These are phyloP conservation scores for Lampropteryx suffumata DNA, from an alignment of 2,888 invertebrate genomes.

Conservation along the genomic window DNA sequence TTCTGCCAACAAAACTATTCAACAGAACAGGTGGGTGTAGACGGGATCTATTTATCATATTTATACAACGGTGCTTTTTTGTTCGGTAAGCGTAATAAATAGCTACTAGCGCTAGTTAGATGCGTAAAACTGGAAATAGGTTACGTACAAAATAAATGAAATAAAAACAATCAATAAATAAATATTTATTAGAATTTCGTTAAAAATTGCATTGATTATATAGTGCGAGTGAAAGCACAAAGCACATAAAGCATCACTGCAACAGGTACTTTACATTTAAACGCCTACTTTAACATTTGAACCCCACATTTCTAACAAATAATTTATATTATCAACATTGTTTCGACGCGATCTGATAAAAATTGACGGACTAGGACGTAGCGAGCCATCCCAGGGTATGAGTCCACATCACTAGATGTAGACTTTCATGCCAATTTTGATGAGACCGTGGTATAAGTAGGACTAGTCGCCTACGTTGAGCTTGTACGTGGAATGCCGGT, in stretches of 20 bases:
- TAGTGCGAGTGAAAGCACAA: no score
- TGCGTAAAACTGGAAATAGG: no score
- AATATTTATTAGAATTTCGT: not conserved
- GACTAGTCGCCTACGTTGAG: constrained; percentile 41
- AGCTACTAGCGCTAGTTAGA: no score
- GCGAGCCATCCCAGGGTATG: not conserved
- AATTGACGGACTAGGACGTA: constrained; percentile 7
- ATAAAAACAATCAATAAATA: no score
- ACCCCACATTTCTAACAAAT: constrained; percentile 1
- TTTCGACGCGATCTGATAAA: not conserved
- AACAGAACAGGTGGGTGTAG: no score
- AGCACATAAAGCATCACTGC: no score
- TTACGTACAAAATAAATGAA: no score
- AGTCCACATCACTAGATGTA: not conserved
- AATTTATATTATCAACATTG: constrained; percentile 1
- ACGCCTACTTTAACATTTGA: not conserved
- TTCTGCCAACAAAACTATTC: no score
- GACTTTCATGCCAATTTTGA: constrained; percentile 9
- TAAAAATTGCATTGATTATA: not conserved
- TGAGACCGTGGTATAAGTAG: not conserved
- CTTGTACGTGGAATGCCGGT: constrained; percentile 55
- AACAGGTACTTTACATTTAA: not conserved
- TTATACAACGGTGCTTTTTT: no score
- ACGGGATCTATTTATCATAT: no score
- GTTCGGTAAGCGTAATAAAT: no score